Percentiles rank a stretch among this genome's conserved stretches.
Evolutionary conservation across 2,113 vertebrate genomes (phyloP).

Genomic region (Cyprinodon brontotheroides): DNA sequence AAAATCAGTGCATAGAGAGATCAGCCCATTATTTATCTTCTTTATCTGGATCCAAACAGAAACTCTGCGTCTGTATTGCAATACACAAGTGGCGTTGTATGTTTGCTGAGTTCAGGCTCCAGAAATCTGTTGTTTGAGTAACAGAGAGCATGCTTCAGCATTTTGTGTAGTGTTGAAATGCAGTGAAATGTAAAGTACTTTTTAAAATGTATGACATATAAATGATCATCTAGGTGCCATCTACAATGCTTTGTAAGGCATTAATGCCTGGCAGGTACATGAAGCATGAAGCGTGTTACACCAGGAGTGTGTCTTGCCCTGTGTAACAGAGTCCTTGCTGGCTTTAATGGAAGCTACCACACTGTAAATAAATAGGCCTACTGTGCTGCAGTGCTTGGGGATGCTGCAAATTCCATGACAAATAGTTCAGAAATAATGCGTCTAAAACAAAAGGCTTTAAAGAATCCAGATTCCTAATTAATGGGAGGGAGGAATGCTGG

Average conservation of each 20-base stretch:
- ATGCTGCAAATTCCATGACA: slow-evolving; percentile 78
- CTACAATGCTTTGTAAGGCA: background rate
- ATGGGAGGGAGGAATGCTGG: slow-evolving; percentile 46
- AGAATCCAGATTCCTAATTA: slow-evolving; percentile 77
- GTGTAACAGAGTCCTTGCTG: slow-evolving; percentile 33
- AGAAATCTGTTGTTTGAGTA: background rate
- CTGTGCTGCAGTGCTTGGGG: slow-evolving; percentile 65
- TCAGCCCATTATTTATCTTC: slow-evolving; percentile 50
- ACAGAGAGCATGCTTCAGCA: background rate
- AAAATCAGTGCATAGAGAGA: slow-evolving; percentile 17
- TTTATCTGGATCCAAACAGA: slow-evolving; percentile 43
- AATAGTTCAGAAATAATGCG: slow-evolving; percentile 84
- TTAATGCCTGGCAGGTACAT: background rate
- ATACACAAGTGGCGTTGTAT: background rate
- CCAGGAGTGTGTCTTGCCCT: slow-evolving; percentile 38
- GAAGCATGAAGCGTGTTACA: slow-evolving; percentile 9
- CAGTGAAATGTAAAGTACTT: background rate
- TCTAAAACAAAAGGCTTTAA: slow-evolving; percentile 75
- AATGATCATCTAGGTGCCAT: background rate
- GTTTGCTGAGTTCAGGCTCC: background rate
- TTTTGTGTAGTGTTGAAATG: background rate
- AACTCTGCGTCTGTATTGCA: slow-evolving; percentile 15
- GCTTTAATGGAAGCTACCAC: slow-evolving; percentile 34
- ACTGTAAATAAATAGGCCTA: slow-evolving; percentile 64
- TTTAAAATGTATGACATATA: background rate